Base-by-base conservation (phyloP, 2,113 vertebrate species). In the Hydrochoerus hydrochaeris region DNA sequence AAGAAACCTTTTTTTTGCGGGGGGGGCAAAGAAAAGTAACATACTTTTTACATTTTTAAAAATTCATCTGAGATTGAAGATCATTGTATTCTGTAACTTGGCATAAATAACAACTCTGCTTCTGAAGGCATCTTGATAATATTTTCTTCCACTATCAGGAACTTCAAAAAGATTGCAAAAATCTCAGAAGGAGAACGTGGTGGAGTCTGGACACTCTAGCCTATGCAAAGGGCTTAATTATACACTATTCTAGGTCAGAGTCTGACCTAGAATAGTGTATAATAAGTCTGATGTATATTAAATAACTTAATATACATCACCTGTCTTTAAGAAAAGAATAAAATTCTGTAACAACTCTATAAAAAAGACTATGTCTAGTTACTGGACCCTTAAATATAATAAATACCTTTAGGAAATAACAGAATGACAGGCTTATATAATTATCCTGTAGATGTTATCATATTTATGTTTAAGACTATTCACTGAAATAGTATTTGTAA, bases 81-180 rank as follows among this genome's bases (percentile, higher is more conserved):
- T 95, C 78, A 71, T 78, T 83, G 92, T 78, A 77, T 73, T 90
- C 71, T 52, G 7, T 65, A 90, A 93, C 14, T 41, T 85, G 26
- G 38, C 44, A 87, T 78, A 96, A 93, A 95, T 77, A 89, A 46
- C 30, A 46, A 4, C 88, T 88, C 58, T 88, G 35, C 52, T 95
- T 89, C 73, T 71, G 87, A 90, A 85, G 69, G 38, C n/a, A 94
- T 85, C 77, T 30, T 85, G n/a, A 82, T 52, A 85, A 69, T 87
- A 81, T 71, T 88, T 93, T 89, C 46, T 86, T 49, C 41, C 24
- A 58, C 49, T 93, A 93, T 82, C 26, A 85, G 26, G 54, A 91
- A 54, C 52, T 54, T 54, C 52, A 54, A 54, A 54, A 54, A 54
- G 52, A 54, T 3, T 54, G 52, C 16, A 54, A 54, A 54, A 16